Base-by-base conservation (phyloP, 2,113 vertebrate genomes). In the Lathamus discolor region DNA sequence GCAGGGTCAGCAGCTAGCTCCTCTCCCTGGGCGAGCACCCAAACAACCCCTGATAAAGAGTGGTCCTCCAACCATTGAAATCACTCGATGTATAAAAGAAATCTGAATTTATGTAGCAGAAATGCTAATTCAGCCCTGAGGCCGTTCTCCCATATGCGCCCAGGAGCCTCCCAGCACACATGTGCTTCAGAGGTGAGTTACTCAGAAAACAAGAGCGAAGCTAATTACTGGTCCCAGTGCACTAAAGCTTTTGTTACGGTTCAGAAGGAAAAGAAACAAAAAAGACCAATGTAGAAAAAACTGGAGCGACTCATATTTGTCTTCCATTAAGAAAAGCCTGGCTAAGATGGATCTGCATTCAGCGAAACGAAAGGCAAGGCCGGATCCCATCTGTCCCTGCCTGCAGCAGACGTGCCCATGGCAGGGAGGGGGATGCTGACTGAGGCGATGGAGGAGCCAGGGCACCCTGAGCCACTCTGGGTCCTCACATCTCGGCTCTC, bases 31-130 rank as follows among this genome's bases (percentile, higher is more conserved):
- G 12, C 2, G 0, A 67, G 80, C 29, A 46, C 13, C 72, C 79
- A 27, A 19, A 23, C 48, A 25, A 24, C 17, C 37, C 35, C 59
- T 1, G 8, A 24, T 17, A 41, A 10, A 9, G 37, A 75, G 59
- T 0, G 37, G 61, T 46, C 10, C 62, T 61, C 80, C 55, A 55
- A 61, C 69, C 70, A 39, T 20, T 17, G 49, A 54, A 82, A 79
- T 31, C 14, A 6, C 62, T 79, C 63, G 59, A 85, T 72, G 16
- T 29, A 77, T 28, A 57, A 76, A 18, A 31, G 19, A 24, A 35
- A 94, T 91, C 86, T 89, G 88, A 88, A 96, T 91, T 95, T 94
- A 43, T 48, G 83, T 14, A 90, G 63, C 43, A 92, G 90, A 90
- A 96, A 94, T 85, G 87, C 87, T 90, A 93, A 95, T 96, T 29